Evolutionary conservation across 2,888 invertebrate species (phyloP), one percentile per base, ranked within the genome.

Genomic region (Chrysomela aeneicollis): DNA sequence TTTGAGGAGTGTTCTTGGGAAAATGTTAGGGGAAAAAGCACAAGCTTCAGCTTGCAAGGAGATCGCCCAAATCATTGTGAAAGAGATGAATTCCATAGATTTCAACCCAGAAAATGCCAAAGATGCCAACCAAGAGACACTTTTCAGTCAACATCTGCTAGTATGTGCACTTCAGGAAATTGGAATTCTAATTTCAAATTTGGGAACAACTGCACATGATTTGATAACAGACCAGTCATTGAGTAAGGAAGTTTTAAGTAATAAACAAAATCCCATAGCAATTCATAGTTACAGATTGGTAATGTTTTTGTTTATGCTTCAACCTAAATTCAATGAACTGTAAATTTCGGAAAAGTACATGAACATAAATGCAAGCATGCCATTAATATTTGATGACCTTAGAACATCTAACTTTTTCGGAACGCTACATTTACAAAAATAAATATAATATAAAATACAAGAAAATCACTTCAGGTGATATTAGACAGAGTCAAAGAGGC

Each of bases 1-100:
- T 72, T 85, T 98, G 61, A 89, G 97, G 54, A 92, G 94, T 67
- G 91, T 96, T 0, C 87, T 98, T 37, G 97, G 98, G 0, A 93
- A 94, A 81, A 91, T 98, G 89, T 86, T 99, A 19, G 95, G 97
- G 0, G 99, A 99, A 84, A 97, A 97, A 76, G 97, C 98, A 8
- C 99, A 99, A 83, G 91, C 95, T 30, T 92, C 94, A 0, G 98
- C 98, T 0, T 94, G 95, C 79, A 95, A 96, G 79, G 97, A 98
- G 83, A 91, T 99, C 59, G 92, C 95, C 70, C 92, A 92, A 72
- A 91, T 97, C 60, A 91, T 98, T 61, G 89, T 93, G 47, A 95
- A 95, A 77, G 96, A 97, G 84, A 97, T 97, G 94, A 95, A 94
- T 84, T 92, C 93, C 4, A 95, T 96, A 70, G 95, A 95, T 82